These are phyloP conservation scores for Ladona fulva DNA, from an alignment of 1,140 invertebrate species.

Conservation along the genomic window DNA sequence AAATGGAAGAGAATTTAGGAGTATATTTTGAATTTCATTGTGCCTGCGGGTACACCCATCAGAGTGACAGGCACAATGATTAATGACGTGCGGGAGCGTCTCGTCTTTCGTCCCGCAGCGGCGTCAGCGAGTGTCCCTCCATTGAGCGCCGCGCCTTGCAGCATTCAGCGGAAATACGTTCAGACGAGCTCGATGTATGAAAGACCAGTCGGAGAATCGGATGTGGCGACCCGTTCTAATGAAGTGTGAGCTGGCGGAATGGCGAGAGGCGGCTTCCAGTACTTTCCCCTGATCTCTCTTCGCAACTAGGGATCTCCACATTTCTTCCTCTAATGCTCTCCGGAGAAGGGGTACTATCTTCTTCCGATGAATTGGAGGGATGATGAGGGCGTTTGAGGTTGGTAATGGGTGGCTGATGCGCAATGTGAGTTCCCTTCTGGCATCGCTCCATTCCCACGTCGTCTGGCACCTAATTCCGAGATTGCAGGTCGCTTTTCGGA, in stretches of 20 bases:
- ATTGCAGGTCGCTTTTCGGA: constrained; percentile 18
- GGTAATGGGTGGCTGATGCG: background rate
- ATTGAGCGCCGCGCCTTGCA: constrained; percentile 12
- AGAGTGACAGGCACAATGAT: constrained; percentile 27
- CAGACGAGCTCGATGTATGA: constrained; percentile 33
- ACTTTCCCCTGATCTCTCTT: constrained; percentile 28
- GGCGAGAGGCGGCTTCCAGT: constrained; percentile 9
- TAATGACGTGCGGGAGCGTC: constrained; percentile 30
- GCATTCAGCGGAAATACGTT: constrained; percentile 30
- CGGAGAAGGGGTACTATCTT: constrained; percentile 20
- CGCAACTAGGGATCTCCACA: background rate
- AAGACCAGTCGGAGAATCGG: constrained; percentile 33
- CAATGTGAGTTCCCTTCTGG: background rate
- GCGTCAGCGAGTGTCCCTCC: constrained; percentile 26
- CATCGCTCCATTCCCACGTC: constrained; percentile 21
- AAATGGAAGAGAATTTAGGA: background rate
- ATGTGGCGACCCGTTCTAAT: constrained; percentile 25
- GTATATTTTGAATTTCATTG: constrained; percentile 19
- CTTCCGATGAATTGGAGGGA: constrained; percentile 13
- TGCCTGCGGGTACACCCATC: constrained; percentile 18
- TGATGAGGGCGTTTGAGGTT: background rate
- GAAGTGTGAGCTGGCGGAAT: constrained; percentile 26
- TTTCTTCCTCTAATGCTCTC: constrained; percentile 15
- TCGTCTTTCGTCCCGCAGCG: constrained; percentile 25
- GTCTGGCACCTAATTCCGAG: constrained; percentile 1